phyloP scores from a whole-genome alignment of 1,140 invertebrate species.

The Cecropterus lyciades region DNA sequence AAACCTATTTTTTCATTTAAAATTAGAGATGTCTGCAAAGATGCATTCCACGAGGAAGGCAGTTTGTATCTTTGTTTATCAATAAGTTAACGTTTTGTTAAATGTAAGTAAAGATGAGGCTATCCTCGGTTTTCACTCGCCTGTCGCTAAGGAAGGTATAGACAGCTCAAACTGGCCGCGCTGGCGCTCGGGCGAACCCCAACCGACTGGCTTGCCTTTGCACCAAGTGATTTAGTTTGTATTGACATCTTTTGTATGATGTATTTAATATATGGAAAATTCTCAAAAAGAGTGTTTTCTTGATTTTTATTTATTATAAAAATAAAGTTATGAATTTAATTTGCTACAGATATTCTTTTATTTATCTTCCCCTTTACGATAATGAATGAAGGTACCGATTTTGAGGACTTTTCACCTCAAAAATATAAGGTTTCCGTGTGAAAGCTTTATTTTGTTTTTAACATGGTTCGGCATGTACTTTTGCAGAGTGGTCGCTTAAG shows the following conservation, averaged over 20 bases:
- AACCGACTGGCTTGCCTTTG: slow-evolving; percentile 82
- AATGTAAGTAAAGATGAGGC: slow-evolving; percentile 71
- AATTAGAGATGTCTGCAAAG: slow-evolving; percentile 68
- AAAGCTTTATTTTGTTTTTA: no score
- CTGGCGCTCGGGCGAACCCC: slow-evolving; percentile 52
- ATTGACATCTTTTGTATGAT: slow-evolving; percentile 84
- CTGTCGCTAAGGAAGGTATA: slow-evolving; percentile 57
- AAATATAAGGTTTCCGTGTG: no score
- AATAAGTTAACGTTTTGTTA: slow-evolving; percentile 72
- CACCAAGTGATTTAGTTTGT: slow-evolving; percentile 84
- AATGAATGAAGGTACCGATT: no score
- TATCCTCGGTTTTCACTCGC: slow-evolving; percentile 75
- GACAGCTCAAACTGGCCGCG: slow-evolving; percentile 59
- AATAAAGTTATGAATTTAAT: slow-evolving; percentile 84
- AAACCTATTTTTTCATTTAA: slow-evolving; percentile 65
- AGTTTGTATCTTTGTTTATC: slow-evolving; percentile 68
- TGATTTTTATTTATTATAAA: slow-evolving; percentile 84
- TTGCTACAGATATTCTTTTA: slow-evolving; percentile 74
- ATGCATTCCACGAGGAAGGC: slow-evolving; percentile 72
- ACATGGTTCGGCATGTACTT: no score
- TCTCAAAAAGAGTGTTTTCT: slow-evolving; percentile 80
- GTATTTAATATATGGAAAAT: slow-evolving; percentile 82
- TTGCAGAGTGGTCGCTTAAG: no score
- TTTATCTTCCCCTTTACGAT: slow-evolving; percentile 40
- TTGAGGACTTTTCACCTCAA: no score